Conservation (phyloP, 2,797 vertebrate species). For the Myotis vivesi region DNA sequence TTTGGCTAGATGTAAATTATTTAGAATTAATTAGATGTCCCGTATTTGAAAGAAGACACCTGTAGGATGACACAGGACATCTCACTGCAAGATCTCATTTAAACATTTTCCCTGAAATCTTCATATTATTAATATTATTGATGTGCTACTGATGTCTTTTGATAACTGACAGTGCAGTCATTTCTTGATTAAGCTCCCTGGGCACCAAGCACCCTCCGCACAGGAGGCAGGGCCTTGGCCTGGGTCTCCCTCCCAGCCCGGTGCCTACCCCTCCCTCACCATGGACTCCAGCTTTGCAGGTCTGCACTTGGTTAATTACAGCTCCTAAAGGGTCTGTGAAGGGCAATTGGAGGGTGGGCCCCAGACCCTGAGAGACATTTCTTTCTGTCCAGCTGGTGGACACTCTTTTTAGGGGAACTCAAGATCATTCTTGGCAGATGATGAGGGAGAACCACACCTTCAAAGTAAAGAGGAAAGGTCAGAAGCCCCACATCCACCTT, state of each 20-base stretch:
- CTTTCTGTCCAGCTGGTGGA: accelerated
- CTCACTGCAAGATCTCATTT: too few relatives aligned
- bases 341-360: background rate
- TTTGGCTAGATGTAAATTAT: background rate
- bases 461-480: background rate
- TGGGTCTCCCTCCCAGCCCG: accelerated
- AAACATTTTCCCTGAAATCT: background rate
- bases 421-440: accelerated
- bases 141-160: background rate
- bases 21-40: background rate
- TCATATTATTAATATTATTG: background rate
- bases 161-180: background rate
- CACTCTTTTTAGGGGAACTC: background rate
- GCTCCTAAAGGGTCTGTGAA: accelerated
- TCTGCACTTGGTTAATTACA: accelerated
- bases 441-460: accelerated
- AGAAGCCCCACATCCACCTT: accelerated
- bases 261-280: background rate
- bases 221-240: background rate
- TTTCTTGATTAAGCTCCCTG: background rate
- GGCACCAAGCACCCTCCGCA: background rate
- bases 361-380: accelerated
- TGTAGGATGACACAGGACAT: too few relatives aligned
- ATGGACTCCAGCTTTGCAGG: accelerated
- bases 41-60: background rate